A percentile compares a stretch with the other conserved stretches of the same genome.
Evolutionary conservation across 30 jellyfish, hydroid and myxozoan species (phyloP).

Genomic region (Cassiopea xamachana): DNA sequence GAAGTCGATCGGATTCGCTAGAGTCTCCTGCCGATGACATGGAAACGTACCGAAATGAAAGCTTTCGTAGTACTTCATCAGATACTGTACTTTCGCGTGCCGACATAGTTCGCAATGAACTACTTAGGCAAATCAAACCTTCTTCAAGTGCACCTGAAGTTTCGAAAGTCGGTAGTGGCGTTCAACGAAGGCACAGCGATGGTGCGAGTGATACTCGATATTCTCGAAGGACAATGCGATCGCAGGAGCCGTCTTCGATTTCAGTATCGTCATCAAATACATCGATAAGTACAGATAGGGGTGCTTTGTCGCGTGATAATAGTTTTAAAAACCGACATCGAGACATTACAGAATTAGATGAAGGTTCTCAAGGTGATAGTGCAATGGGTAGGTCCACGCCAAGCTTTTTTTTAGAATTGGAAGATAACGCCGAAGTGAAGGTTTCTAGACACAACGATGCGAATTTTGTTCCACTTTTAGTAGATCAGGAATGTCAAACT

Average conservation of each 20-base stretch:
- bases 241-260: conserved; percentile 40
- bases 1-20: conserved; percentile 76
- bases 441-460: conserved; percentile 50
- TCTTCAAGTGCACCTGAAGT: conserved; percentile 82
- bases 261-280: conserved; percentile 65
- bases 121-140: conserved; percentile 42
- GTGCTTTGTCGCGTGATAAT: conserved; percentile 59
- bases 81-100: conserved; percentile 73
- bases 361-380: conserved; percentile 36
- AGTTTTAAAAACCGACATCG: conserved; percentile 60
- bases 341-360: conserved; percentile 59
- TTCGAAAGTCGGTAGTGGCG: background rate
- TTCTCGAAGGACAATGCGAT: conserved; percentile 19
- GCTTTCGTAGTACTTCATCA: conserved; percentile 78
- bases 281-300: conserved; percentile 68
- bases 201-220: conserved; percentile 44
- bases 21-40: conserved; percentile 53
- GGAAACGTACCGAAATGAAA: conserved; percentile 57
- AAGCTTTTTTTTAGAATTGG: conserved; percentile 50
- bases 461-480: background rate
- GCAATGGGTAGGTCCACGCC: conserved; percentile 58
- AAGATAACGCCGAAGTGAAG: conserved; percentile 56
- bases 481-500: conserved; percentile 66
- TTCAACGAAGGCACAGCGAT: conserved; percentile 43
- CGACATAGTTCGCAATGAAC: conserved; percentile 22